Evolutionary conservation across 1,140 invertebrate genomes (phyloP).

Genomic region (Drosophila pruinosa): DNA sequence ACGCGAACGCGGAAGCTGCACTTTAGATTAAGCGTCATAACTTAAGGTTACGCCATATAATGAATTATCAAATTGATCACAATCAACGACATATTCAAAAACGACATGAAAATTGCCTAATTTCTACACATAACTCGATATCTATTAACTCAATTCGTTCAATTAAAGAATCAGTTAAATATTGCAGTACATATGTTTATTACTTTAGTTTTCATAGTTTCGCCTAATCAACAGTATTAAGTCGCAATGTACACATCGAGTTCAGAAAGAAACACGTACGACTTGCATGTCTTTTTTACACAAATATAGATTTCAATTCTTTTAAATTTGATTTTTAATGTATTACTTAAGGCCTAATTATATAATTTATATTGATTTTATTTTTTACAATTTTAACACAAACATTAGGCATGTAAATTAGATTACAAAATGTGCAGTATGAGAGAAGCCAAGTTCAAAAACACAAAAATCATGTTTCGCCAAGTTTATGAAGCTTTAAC

Average conservation of each 20-base stretch:
- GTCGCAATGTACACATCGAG: slow-evolving; percentile 16
- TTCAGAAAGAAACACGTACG: slow-evolving; percentile 16
- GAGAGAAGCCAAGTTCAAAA: slow-evolving; percentile 20
- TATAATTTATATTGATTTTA: slow-evolving; percentile 52
- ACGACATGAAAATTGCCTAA: slow-evolving; percentile 65
- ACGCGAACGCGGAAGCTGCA: slow-evolving; percentile 62
- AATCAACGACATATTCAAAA: slow-evolving; percentile 49
- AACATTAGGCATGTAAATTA: slow-evolving; percentile 64
- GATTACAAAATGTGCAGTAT: slow-evolving; percentile 59
- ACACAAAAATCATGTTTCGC: slow-evolving; percentile 30
- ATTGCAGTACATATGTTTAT: slow-evolving; percentile 41
- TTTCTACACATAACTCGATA: slow-evolving; percentile 48
- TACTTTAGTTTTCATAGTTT: slow-evolving; percentile 31
- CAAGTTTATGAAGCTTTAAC: slow-evolving; percentile 60
- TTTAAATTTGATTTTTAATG: slow-evolving; percentile 36
- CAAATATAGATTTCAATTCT: slow-evolving; percentile 16
- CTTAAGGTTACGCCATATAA: slow-evolving; percentile 55
- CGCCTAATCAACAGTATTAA: slow-evolving; percentile 36
- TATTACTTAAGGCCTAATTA: slow-evolving; percentile 38
- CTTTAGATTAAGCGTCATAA: slow-evolving; percentile 50
- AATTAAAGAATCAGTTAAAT: slow-evolving; percentile 51
- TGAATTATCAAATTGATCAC: slow-evolving; percentile 53
- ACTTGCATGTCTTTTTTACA: slow-evolving; percentile 36
- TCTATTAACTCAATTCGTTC: slow-evolving; percentile 25
- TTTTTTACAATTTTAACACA: slow-evolving; percentile 71